phyloP scores from a whole-genome alignment of 2,113 vertebrate species.

The Megaceryle torquata region DNA sequence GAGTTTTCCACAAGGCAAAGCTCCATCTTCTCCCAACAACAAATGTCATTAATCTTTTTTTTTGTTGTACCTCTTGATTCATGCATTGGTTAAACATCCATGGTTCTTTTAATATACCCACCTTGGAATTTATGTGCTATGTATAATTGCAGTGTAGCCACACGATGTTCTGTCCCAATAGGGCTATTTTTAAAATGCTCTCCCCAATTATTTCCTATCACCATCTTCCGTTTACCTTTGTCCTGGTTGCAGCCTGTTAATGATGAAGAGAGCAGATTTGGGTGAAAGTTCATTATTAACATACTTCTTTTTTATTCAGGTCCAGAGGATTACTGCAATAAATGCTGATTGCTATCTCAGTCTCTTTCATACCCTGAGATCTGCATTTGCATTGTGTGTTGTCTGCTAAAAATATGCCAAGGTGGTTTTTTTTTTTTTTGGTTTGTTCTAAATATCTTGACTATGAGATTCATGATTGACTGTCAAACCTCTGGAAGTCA shows the following conservation, averaged over 20 bases:
- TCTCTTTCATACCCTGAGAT: neutral
- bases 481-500: neutral
- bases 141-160: neutral
- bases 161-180: neutral
- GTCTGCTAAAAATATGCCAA: neutral
- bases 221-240: neutral
- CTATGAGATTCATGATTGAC: neutral
- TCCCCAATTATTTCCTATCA: neutral
- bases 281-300: slow-evolving; percentile 20
- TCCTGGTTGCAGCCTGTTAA: neutral
- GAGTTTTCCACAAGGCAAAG: neutral
- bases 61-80: neutral
- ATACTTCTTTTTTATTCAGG: slow-evolving; percentile 13
- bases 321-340: neutral
- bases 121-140: neutral
- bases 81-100: neutral
- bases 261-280: neutral
- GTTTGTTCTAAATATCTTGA: neutral
- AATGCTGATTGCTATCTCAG: neutral
- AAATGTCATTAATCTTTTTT: neutral
- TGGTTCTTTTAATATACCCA: neutral
- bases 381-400: neutral
- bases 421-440: neutral
- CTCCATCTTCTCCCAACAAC: neutral
- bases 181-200: neutral